A percentile compares a stretch with the other conserved stretches of the same genome.
Conservation (phyloP, 2,797 vertebrate species). For the Coilia nasus region DNA sequence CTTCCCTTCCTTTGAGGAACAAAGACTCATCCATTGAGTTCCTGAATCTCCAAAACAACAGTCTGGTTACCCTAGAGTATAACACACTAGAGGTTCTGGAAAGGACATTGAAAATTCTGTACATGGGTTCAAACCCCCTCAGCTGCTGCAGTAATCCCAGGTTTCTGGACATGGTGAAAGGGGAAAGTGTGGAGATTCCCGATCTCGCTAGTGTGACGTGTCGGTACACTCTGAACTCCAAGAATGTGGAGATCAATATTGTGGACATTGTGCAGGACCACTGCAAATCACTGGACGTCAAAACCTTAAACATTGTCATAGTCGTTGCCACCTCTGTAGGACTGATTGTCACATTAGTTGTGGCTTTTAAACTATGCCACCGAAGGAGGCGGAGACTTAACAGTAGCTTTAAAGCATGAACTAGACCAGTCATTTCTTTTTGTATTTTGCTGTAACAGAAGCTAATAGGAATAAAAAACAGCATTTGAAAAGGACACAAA, state of each 20-base stretch:
- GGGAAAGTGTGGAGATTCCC: conserved; percentile 76
- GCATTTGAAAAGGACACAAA: background rate
- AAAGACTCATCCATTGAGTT: conserved; percentile 81
- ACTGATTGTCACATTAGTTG: conserved; percentile 58
- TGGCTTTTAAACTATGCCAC: conserved; percentile 64
- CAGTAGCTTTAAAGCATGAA: conserved; percentile 69
- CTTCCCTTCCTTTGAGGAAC: conserved; percentile 77
- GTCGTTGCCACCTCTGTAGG: conserved; percentile 70
- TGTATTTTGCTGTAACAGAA: background rate
- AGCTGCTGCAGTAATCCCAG: conserved; percentile 87
- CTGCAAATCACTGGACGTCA: conserved; percentile 75
- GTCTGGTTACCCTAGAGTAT: conserved; percentile 80
- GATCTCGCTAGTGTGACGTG: conserved; percentile 81
- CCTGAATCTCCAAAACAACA: conserved; percentile 90
- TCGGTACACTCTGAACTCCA: conserved; percentile 67
- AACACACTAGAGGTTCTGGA: conserved; percentile 80
- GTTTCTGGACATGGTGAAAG: conserved; percentile 81
- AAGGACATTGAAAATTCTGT: conserved; percentile 83
- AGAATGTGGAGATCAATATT: conserved; percentile 75
- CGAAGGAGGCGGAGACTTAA: conserved; percentile 58
- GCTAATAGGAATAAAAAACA: background rate
- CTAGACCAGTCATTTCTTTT: background rate
- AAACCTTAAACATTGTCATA: conserved; percentile 68
- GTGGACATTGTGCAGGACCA: conserved; percentile 77
- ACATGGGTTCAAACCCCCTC: conserved; percentile 89